These are phyloP conservation scores for Formica aserva DNA, from an alignment of 2,888 invertebrate genomes.

Conservation along the genomic window DNA sequence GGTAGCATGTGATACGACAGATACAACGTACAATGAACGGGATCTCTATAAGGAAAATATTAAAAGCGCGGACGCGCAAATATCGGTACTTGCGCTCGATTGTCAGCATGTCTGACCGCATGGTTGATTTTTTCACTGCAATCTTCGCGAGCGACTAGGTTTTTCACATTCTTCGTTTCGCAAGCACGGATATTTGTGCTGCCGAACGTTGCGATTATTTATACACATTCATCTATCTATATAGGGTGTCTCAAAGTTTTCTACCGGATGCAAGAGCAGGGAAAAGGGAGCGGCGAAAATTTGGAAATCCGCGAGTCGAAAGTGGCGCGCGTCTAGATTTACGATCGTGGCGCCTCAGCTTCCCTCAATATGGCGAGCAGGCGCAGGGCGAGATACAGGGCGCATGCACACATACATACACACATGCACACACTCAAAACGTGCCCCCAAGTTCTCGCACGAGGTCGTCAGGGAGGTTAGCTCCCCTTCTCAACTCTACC, in stretches of 20 bases:
- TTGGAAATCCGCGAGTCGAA: conserved; percentile 46
- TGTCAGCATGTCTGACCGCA: background rate
- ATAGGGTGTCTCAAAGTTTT: background rate
- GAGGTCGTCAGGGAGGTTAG: conserved; percentile 73
- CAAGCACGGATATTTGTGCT: conserved; percentile 8
- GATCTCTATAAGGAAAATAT: conserved; percentile 16
- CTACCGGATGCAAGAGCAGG: background rate
- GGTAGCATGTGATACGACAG: conserved; percentile 12
- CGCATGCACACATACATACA: background rate
- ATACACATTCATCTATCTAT: background rate
- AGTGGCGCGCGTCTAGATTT: conserved; percentile 62
- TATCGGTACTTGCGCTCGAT: conserved; percentile 3
- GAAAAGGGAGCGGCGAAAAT: background rate
- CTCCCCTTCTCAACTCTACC: conserved; percentile 52
- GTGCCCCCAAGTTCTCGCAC: conserved; percentile 60
- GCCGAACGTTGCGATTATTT: background rate
- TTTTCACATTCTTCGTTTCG: background rate
- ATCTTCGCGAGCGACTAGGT: background rate
- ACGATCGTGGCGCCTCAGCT: conserved; percentile 61
- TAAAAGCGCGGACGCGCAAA: background rate
- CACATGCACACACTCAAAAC: conserved; percentile 42
- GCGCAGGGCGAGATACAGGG: conserved; percentile 16
- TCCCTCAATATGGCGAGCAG: conserved; percentile 69
- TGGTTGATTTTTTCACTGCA: background rate
- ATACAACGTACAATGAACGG: background rate